Base-by-base conservation (phyloP, 2,113 vertebrate genomes). In the Sapayoa aenigma region DNA sequence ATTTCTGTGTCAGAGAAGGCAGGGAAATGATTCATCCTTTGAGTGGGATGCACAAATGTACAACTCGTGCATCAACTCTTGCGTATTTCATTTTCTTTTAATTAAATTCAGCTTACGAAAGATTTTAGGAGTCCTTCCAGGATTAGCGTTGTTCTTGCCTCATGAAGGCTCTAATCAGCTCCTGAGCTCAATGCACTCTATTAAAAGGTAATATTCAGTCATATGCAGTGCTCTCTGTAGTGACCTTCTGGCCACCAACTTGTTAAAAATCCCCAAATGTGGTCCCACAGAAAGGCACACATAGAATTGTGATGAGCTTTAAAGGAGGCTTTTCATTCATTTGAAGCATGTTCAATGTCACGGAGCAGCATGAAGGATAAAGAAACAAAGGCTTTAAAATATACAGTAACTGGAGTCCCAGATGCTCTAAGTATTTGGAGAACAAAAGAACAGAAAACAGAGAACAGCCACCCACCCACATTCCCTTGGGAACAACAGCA, bases 11-110 rank as follows among this genome's bases (percentile, higher is more conserved):
- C 79, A 73, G 81, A 94, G 78, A 80, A 83, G 76, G 90, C 84
- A 91, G 89, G 77, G 84, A 95, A 94, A 93, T 97, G 96, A 97
- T 96, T 97, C 95, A 96, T 95, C 94, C 87, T 75, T 84, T 81
- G 96, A 97, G 90, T 95, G 96, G 96, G 94, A 92, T 96, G 94
- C 86, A 86, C 84, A 79, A 96, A 84, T 59, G 90, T 80, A 94
- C 74, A 75, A 94, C 83, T 94, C 73, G 16, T 74, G 93, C 95
- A 94, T 80, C 84, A 77, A 80, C 79, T 87, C 77, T 91, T 90
- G 92, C 46, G 65, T 94, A 60, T 81, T 88, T 88, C 39, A 72
- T 91, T 93, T 88, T 90, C 69, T 93, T 91, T 94, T 96, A 94
- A 97, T 96, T 93, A 95, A 91, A 95, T 96, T 76, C 91, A 90